A percentile compares a stretch with the other conserved stretches of the same genome.
phyloP scores from a whole-genome alignment of 2,113 vertebrate species.

The Gobio gobio region DNA sequence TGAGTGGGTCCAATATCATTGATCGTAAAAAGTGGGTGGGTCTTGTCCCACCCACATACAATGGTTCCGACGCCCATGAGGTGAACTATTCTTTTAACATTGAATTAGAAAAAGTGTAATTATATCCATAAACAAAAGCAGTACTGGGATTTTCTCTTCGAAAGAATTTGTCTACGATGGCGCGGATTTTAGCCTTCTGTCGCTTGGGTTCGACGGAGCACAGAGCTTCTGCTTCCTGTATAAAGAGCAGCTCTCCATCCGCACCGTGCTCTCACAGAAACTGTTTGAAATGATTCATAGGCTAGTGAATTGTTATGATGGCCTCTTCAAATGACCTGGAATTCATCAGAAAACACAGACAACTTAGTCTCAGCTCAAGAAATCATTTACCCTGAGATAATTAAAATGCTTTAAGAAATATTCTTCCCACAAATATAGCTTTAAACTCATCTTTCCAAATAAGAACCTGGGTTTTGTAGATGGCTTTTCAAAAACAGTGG shows the following conservation, averaged over 20 bases:
- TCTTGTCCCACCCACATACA: no score
- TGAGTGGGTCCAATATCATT: no score
- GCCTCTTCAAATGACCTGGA: conserved; percentile 24
- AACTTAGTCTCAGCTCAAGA: not conserved
- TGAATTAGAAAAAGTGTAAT: not conserved
- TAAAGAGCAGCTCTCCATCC: not conserved
- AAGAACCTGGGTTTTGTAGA: conserved; percentile 11
- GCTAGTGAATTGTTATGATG: not conserved
- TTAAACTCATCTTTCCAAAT: not conserved
- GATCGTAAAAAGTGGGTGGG: no score
- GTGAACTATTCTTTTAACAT: not conserved
- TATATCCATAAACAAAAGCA: not conserved
- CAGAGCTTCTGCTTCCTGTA: not conserved
- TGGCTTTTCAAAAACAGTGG: not conserved
- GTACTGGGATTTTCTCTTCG: not conserved
- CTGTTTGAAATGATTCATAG: not conserved
- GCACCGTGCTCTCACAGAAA: not conserved
- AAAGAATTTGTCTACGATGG: not conserved
- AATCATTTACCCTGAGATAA: not conserved
- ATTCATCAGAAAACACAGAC: not conserved
- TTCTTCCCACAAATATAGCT: not conserved
- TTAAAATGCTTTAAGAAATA: not conserved
- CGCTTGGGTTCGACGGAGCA: not conserved
- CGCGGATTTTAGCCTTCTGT: not conserved
- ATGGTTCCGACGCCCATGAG: no score